phyloP scores from a whole-genome alignment of 2,797 vertebrate species.

The Iguana delicatissima region DNA sequence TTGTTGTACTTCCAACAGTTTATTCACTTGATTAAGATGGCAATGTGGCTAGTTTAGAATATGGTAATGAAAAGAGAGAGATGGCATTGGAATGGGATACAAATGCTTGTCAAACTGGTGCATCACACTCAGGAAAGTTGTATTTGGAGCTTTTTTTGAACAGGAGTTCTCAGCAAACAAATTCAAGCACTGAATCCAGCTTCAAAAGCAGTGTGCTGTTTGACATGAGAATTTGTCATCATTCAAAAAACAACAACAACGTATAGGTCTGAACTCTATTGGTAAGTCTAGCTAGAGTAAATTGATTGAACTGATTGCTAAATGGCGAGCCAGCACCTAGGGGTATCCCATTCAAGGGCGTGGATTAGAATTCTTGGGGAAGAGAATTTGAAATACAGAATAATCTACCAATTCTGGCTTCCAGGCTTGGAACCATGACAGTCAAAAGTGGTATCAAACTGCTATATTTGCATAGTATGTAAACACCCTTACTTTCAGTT shows the following conservation, averaged over 20 bases:
- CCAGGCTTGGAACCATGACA: too few relatives aligned
- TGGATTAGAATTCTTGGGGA: too few relatives aligned
- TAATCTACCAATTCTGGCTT: too few relatives aligned
- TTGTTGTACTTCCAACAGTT: too few relatives aligned
- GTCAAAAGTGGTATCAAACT: too few relatives aligned
- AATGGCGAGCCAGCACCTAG: too few relatives aligned
- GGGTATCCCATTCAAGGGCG: too few relatives aligned
- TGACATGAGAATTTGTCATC: neutral
- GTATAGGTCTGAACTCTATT: neutral
- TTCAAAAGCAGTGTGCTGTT: neutral
- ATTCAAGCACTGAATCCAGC: neutral
- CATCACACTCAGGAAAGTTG: neutral
- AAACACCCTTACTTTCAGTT: too few relatives aligned
- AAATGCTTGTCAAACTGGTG: neutral
- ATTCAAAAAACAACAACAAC: neutral
- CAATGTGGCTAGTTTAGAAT: neutral
- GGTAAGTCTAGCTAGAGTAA: too few relatives aligned
- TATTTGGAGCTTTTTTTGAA: neutral
- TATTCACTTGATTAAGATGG: neutral
- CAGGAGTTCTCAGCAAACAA: neutral
- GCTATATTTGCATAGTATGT: too few relatives aligned
- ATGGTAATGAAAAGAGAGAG: neutral
- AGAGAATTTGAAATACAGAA: too few relatives aligned
- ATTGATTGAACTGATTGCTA: too few relatives aligned
- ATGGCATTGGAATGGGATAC: neutral